Percentiles rank a stretch among this genome's conserved stretches.
phyloP scores from a whole-genome alignment of 2,888 invertebrate genomes.

The Agrochola lota region DNA sequence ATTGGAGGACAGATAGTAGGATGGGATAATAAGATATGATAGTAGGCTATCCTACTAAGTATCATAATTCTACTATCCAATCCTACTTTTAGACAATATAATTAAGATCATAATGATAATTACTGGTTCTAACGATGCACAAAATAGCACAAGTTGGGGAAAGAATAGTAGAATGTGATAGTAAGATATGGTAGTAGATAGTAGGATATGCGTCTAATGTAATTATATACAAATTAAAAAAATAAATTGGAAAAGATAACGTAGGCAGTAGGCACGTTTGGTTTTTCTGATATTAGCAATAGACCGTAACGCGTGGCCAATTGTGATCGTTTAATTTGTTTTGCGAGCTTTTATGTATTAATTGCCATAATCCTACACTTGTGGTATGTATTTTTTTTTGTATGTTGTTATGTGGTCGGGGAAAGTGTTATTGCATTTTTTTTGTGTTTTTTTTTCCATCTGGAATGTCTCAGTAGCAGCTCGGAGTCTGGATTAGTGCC shows the following conservation, averaged over 20 bases:
- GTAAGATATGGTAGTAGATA: neutral
- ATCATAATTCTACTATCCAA: too few species aligned
- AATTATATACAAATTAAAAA: neutral
- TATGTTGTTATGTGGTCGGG: neutral
- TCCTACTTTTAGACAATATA: too few species aligned
- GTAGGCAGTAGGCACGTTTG: neutral
- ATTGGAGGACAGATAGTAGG: neutral
- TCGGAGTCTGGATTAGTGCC: too few species aligned
- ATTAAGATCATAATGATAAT: too few species aligned
- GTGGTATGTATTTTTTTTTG: neutral
- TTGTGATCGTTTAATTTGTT: conserved; percentile 7
- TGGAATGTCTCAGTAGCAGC: neutral
- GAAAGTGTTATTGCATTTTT: neutral
- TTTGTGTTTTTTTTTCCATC: too few species aligned
- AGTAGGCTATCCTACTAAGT: neutral
- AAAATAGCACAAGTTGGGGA: too few species aligned
- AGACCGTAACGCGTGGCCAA: neutral
- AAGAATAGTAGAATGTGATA: neutral
- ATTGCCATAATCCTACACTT: neutral
- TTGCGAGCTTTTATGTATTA: neutral
- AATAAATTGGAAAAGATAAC: neutral
- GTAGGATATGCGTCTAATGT: too few species aligned
- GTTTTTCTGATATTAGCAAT: neutral
- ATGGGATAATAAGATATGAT: neutral
- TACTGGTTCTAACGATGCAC: too few species aligned